Evolutionary conservation across 2,113 vertebrate species (phyloP).

Genomic region (Xenus cinereus): DNA sequence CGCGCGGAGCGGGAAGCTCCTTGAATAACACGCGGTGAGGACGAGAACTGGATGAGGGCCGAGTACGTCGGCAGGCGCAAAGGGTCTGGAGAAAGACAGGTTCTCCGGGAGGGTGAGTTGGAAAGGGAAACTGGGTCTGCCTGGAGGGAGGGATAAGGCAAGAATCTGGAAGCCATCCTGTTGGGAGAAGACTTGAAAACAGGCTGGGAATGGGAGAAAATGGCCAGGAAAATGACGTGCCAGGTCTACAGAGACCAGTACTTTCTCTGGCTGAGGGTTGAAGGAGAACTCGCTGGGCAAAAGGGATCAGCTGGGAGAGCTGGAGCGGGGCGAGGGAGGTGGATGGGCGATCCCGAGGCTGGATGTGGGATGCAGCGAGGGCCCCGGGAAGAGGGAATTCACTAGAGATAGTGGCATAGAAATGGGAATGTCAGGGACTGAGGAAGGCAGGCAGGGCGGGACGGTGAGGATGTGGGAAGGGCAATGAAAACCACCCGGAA

Average conservation of each 20-base stretch:
- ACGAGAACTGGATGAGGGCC: fast-evolving
- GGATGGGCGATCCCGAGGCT: fast-evolving
- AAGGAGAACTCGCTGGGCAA: background rate
- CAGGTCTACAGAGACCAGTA: background rate
- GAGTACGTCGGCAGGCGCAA: background rate
- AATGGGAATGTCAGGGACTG: background rate
- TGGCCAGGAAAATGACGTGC: background rate
- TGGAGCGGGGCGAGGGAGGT: background rate
- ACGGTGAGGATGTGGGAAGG: background rate
- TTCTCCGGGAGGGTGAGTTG: background rate
- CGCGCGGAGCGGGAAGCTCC: background rate
- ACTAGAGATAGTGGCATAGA: background rate
- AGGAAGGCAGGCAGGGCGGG: background rate
- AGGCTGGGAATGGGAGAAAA: background rate
- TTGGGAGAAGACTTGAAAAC: background rate
- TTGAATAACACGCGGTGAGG: fast-evolving
- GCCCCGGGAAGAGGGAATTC: background rate
- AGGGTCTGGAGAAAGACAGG: background rate
- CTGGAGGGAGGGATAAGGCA: background rate
- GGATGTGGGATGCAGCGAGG: background rate
- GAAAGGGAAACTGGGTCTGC: background rate
- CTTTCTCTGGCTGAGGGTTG: background rate
- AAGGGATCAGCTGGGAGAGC: background rate
- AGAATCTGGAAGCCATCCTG: background rate
- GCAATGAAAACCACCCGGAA: background rate